Base-by-base conservation (phyloP, 1,140 invertebrate genomes). In the Anastrepha obliqua region DNA sequence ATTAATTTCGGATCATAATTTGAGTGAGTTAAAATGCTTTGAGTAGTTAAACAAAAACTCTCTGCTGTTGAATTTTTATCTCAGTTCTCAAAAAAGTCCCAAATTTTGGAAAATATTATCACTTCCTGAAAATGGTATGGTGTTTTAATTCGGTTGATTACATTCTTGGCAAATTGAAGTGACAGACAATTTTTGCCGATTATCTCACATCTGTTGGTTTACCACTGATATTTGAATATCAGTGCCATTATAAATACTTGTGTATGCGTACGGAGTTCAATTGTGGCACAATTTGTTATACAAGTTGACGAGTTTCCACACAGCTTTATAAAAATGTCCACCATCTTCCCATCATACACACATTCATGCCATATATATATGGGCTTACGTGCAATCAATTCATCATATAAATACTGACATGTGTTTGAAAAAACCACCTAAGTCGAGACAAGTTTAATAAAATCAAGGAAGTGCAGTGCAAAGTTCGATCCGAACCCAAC, bases 241-340 rank as follows among this genome's bases (percentile, higher is more conserved):
- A 29, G 6, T 67, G 64, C 0, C 8, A 39, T 29, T 64, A 64
- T 8, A n/a, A 20, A 65, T 29, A 20, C 20, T 65, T 65, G 64
- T 67, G 20, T 42, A 4, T 39, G 20, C 20, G 29, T 11, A 67
- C 11, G 64, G 39, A 67, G 9, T 67, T 6, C 39, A 9, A 67
- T 67, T 67, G 64, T 67, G 39, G 17, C n/a, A 64, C 62, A 64
- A 67, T 29, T 39, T 67, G 64, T 67, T 39, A 67, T 67, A 13
- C 20, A 39, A 13, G 64, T 67, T 2, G 13, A 29, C 8, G 39
- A 39, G 20, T 67, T 67, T 42, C 13, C 64, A 29, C 29, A 29
- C 29, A 39, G 64, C 29, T 29, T 29, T 29, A 67, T 67, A 67
- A 7, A 67, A 39, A 39, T 29, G 29, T 13, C 29, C 39, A 13